A percentile compares a stretch with the other conserved stretches of the same genome.
Conservation (phyloP, 2,113 vertebrate genomes). For the Osmerus mordax region DNA sequence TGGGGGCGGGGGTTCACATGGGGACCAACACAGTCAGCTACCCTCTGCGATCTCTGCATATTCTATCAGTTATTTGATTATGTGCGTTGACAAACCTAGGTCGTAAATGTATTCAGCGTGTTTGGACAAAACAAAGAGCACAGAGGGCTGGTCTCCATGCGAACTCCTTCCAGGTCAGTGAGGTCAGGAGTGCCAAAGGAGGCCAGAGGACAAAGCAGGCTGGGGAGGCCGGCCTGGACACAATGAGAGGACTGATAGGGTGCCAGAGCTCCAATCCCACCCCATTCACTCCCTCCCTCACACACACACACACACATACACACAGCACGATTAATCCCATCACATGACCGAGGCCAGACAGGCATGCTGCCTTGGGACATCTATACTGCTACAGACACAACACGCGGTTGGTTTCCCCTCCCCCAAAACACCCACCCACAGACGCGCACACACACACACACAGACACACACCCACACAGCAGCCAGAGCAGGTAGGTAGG, state of each 20-base stretch:
- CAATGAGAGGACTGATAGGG: not conserved
- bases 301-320: constrained; percentile 5
- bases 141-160: constrained; percentile 17
- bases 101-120: constrained; percentile 42
- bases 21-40: constrained; percentile 18
- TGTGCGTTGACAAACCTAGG: constrained; percentile 39
- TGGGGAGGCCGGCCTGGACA: not conserved
- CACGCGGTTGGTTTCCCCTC: not conserved
- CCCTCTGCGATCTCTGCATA: constrained; percentile 23
- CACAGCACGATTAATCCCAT: constrained; percentile 6
- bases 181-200: constrained; percentile 21
- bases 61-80: constrained; percentile 52
- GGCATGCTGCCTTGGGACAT: not conserved
- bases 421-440: not conserved
- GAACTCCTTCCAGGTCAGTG: constrained; percentile 20
- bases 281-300: not conserved
- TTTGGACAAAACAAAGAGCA: constrained; percentile 39
- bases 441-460: not conserved
- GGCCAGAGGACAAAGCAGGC: constrained; percentile 1
- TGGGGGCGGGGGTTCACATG: not conserved
- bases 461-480: not conserved
- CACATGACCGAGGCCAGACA: not conserved
- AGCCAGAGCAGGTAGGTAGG: not conserved
- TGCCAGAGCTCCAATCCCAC: not conserved
- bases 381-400: not conserved